Evolutionary conservation across 2,888 invertebrate species (phyloP), one percentile per base, ranked within the genome.

Genomic region (Drosophila barbarae): DNA sequence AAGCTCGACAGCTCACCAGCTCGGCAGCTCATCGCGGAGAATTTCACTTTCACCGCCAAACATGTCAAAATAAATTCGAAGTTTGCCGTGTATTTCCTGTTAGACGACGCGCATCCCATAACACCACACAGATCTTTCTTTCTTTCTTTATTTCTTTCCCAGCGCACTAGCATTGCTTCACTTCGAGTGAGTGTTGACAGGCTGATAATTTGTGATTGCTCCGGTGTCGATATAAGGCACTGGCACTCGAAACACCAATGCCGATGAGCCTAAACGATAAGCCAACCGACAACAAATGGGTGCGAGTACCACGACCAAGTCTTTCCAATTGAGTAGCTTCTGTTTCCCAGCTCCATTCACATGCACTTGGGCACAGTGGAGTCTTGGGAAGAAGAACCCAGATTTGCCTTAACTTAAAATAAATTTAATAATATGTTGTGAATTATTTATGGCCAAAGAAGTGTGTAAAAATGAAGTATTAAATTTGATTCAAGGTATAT

Each of bases 11-110:
- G 46, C 46, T 32, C 46, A 21, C 32, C 46, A 47, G 46, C 28
- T 44, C 42, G 10, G 26, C 52, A 71, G 58, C 49, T 15, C 53
- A 49, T 46, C 56, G 55, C n/a, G 46, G 63, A 77, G 84, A 76
- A 84, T 85, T 85, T 85, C 85, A 85, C 85, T 85, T 85, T 85
- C 86, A 86, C 85, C 85, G 81, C 76, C 79, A 84, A 81, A 82
- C 77, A 80, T 84, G 84, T 82, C 85, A 81, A 83, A 83, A 73
- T 77, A 80, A 70, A 83, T 77, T 79, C 68, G 60, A 79, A 72
- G 73, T 69, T 74, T 59, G 78, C 77, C 64, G 69, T 70, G 77
- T 76, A 69, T 77, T 84, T 83, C 81, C 83, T 76, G 73, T 74
- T 77, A 64, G 73, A 69, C 60, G 71, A 64, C 54, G 63, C 41